Conservation (phyloP, 2,888 invertebrate genomes). For the Epinotia ramella region DNA sequence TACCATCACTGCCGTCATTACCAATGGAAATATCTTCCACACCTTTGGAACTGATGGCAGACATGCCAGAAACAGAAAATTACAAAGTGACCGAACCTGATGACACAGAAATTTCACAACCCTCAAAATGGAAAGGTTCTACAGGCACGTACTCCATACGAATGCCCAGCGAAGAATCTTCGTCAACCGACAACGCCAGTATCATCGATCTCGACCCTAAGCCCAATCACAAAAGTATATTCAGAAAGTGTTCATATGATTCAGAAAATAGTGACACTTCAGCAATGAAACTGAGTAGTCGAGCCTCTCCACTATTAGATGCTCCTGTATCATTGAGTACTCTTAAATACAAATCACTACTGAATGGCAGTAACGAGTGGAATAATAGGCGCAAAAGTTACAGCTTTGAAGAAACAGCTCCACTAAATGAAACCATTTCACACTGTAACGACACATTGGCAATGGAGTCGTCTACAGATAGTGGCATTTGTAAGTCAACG, state of each 20-base stretch:
- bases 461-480: constrained; percentile 91
- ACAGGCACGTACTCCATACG: constrained; percentile 88
- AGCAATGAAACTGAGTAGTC: constrained; percentile 61
- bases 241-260: constrained; percentile 72
- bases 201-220: constrained; percentile 75
- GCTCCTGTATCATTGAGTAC: constrained; percentile 73
- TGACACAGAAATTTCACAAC: constrained; percentile 83
- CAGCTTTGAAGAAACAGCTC: constrained; percentile 86
- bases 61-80: constrained; percentile 66
- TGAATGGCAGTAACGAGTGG: constrained; percentile 86
- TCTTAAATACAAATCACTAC: constrained; percentile 75
- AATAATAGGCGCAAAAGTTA: constrained; percentile 91
- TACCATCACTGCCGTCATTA: constrained; percentile 36
- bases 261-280: constrained; percentile 71
- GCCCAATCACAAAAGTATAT: constrained; percentile 60
- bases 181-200: constrained; percentile 78
- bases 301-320: constrained; percentile 73
- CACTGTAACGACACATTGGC: constrained; percentile 80
- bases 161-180: constrained; percentile 86
- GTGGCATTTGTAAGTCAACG: constrained; percentile 90
- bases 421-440: constrained; percentile 66
- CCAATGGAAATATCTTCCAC: constrained; percentile 79
- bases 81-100: constrained; percentile 84
- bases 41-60: constrained; percentile 68
- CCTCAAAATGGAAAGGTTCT: constrained; percentile 88